A percentile compares a stretch with the other conserved stretches of the same genome.
phyloP scores from a whole-genome alignment of 2,888 invertebrate genomes.

The Amblyteles armatorius region DNA sequence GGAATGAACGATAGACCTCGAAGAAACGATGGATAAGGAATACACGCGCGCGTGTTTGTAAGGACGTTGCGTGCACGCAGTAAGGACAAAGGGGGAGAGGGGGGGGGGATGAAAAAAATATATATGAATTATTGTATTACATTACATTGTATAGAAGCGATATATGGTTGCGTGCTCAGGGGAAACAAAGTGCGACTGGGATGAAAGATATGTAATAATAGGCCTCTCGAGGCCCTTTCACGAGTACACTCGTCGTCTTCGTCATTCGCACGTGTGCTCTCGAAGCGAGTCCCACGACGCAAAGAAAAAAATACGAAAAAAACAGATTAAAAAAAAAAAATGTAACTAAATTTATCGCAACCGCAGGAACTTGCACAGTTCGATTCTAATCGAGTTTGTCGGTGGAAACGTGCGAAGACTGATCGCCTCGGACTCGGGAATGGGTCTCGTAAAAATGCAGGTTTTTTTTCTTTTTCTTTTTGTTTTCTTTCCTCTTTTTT shows the following conservation, averaged over 20 bases:
- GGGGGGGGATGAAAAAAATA: slow-evolving; percentile 30
- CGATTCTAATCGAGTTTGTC: slow-evolving; percentile 63
- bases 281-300: slow-evolving; percentile 61
- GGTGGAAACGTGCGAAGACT: slow-evolving; percentile 60
- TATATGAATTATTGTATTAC: slow-evolving; percentile 65
- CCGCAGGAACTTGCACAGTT: slow-evolving; percentile 54
- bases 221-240: slow-evolving; percentile 62
- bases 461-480: slow-evolving; percentile 16
- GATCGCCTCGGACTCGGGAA: slow-evolving; percentile 59
- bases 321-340: neutral
- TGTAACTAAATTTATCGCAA: slow-evolving; percentile 30
- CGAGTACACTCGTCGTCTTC: slow-evolving; percentile 62
- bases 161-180: slow-evolving; percentile 61
- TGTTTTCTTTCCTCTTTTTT: slow-evolving; percentile 16
- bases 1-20: slow-evolving; percentile 46
- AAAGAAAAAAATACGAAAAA: slow-evolving; percentile 16
- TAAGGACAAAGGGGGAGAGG: slow-evolving; percentile 9
- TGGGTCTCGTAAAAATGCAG: slow-evolving; percentile 52
- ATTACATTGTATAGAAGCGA: slow-evolving; percentile 57
- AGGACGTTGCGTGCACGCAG: slow-evolving; percentile 67
- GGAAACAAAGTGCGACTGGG: slow-evolving; percentile 64
- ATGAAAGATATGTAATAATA: slow-evolving; percentile 48
- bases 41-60: slow-evolving; percentile 61
- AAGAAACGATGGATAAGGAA: slow-evolving; percentile 51
- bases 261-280: slow-evolving; percentile 64